Evolutionary conservation across 64 coral and sea anemone genomes (phyloP).

Genomic region (Trachythela sp.): DNA sequence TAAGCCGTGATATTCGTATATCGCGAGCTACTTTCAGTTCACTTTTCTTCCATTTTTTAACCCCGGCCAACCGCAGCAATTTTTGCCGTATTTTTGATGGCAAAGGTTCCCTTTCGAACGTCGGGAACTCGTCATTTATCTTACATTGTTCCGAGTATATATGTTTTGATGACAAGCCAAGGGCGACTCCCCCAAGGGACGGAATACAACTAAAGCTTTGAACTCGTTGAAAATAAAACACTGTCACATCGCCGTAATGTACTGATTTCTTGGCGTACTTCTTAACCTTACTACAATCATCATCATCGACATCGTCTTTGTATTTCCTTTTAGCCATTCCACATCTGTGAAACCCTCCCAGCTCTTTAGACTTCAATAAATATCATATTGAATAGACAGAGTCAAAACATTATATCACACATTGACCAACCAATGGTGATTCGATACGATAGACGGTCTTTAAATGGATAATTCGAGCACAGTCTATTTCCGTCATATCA

Average conservation of each 20-base stretch:
- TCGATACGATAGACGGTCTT: background rate
- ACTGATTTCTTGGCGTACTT: background rate
- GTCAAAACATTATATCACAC: background rate
- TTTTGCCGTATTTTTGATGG: background rate
- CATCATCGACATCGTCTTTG: background rate
- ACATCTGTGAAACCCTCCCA: background rate
- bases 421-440: background rate
- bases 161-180: background rate
- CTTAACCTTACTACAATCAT: background rate
- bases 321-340: background rate
- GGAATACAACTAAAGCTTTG: constrained; percentile 15
- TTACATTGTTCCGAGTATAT: background rate
- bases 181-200: background rate
- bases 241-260: constrained; percentile 11
- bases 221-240: constrained; percentile 1
- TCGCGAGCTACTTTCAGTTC: background rate
- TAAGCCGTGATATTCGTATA: background rate
- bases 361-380: background rate
- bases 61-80: background rate
- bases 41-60: background rate
- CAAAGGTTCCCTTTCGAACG: background rate
- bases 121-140: background rate
- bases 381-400: background rate
- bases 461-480: background rate
- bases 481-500: background rate